Percentiles rank a stretch among this genome's conserved stretches.
Evolutionary conservation across 2,113 vertebrate genomes (phyloP).

Genomic region (Athene cunicularia): DNA sequence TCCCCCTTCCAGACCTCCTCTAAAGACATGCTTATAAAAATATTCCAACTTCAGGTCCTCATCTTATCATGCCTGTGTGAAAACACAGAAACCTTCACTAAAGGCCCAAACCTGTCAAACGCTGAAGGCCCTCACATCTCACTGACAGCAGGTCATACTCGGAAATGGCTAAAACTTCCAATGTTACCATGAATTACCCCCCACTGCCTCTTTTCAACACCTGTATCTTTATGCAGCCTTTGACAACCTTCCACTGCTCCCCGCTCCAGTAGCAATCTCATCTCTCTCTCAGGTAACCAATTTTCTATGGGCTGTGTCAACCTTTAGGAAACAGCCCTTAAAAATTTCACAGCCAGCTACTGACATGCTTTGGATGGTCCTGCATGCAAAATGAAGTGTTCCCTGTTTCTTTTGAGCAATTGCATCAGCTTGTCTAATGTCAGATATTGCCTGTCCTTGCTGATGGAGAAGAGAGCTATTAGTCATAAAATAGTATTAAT

Average conservation of each 20-base stretch:
- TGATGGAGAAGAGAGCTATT: neutral
- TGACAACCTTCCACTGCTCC: neutral
- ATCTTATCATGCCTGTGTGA: neutral
- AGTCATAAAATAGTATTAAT: neutral
- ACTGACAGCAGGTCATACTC: neutral
- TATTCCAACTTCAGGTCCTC: neutral
- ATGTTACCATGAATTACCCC: neutral
- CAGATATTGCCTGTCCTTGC: neutral
- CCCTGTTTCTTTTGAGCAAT: neutral
- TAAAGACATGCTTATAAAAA: neutral
- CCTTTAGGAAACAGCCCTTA: neutral
- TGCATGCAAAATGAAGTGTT: neutral
- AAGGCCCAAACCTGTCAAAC: neutral
- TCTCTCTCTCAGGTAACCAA: neutral
- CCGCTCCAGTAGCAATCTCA: neutral
- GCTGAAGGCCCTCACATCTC: neutral
- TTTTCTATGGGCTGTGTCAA: neutral
- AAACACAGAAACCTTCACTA: neutral
- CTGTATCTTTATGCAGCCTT: neutral
- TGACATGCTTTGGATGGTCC: neutral
- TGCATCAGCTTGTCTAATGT: neutral
- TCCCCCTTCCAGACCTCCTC: neutral
- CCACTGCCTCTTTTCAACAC: neutral
- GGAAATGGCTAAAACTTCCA: neutral
- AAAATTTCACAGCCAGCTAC: neutral